These are phyloP conservation scores for Oceanodroma leucorhoa DNA, from an alignment of 2,797 vertebrate genomes.

Conservation along the genomic window DNA sequence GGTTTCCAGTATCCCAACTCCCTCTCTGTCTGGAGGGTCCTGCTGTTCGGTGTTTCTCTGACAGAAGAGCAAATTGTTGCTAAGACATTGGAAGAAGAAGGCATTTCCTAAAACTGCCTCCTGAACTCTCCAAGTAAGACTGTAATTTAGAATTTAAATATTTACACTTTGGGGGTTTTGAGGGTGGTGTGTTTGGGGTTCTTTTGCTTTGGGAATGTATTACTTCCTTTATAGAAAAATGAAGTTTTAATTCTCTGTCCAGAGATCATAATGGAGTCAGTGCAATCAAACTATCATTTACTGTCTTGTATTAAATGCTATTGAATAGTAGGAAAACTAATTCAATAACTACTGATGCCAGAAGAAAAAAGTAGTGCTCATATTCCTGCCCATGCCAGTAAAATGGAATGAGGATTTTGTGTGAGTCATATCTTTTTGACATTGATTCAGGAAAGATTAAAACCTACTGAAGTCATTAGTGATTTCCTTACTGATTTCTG, in stretches of 20 bases:
- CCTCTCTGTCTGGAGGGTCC: neutral
- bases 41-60: neutral
- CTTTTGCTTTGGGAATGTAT: neutral
- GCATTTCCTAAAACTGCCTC: neutral
- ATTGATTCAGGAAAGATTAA: neutral
- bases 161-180: rapidly evolving
- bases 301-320: neutral
- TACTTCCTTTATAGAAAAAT: neutral
- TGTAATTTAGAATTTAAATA: neutral
- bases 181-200: neutral
- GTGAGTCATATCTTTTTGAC: neutral
- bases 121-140: neutral
- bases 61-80: neutral
- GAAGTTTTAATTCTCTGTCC: neutral
- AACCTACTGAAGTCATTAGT: neutral
- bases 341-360: neutral
- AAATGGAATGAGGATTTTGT: neutral
- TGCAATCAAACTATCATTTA: neutral
- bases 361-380: neutral
- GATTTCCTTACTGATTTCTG: neutral
- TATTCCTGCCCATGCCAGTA: neutral
- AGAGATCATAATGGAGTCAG: neutral
- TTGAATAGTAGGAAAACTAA: neutral
- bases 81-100: neutral
- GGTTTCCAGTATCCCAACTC: neutral